Evolutionary conservation across 2,888 invertebrate species (phyloP).

Genomic region (Epiblema foenella): DNA sequence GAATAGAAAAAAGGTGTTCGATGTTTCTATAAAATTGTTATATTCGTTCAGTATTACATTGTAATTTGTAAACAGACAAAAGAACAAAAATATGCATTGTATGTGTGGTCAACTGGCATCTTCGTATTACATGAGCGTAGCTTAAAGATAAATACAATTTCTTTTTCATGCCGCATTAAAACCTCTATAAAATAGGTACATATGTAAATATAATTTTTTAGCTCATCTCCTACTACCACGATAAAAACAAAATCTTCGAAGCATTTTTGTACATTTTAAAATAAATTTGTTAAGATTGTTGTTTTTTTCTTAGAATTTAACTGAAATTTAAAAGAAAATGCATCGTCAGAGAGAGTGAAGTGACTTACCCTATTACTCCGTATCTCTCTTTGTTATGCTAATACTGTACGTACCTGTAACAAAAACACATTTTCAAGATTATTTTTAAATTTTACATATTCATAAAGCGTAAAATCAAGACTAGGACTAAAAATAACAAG

Average conservation of each 20-base stretch:
- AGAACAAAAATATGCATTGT: background rate
- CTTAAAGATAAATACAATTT: background rate
- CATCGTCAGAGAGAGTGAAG: conserved; percentile 23
- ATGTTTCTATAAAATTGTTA: background rate
- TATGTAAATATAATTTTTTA: background rate
- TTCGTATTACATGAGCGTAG: background rate
- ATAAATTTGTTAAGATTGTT: too few species aligned
- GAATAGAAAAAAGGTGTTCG: background rate
- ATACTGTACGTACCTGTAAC: conserved; percentile 57
- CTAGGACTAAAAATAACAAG: conserved; percentile 11
- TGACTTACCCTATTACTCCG: conserved; percentile 35
- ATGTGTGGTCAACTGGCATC: background rate
- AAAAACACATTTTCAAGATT: conserved; percentile 47
- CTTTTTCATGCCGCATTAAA: background rate
- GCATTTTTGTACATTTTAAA: too few species aligned
- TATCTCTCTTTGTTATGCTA: conserved; percentile 39
- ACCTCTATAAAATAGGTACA: background rate
- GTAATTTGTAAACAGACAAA: background rate
- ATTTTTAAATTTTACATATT: conserved; percentile 10
- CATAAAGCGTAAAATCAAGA: conserved; percentile 17
- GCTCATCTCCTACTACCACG: background rate
- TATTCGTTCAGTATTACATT: conserved; percentile 3
- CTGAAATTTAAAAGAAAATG: background rate
- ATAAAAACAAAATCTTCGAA: too few species aligned
- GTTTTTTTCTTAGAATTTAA: background rate